phyloP scores from a whole-genome alignment of 2,113 vertebrate genomes.

The Ailurus styani region DNA sequence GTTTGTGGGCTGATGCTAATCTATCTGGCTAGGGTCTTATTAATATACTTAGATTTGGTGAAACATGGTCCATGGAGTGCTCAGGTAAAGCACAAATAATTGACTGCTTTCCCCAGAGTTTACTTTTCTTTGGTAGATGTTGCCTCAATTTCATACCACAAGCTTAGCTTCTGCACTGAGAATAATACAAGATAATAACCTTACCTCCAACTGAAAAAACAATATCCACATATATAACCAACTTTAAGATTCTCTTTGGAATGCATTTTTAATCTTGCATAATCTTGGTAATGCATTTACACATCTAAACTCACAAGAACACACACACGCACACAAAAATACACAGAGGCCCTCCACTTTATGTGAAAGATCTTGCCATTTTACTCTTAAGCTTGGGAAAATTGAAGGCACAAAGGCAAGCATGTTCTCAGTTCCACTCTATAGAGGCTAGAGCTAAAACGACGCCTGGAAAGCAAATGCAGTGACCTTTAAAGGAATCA shows the following conservation, averaged over 20 bases:
- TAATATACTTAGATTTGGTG: not conserved
- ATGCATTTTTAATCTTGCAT: no score
- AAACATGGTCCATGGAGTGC: not conserved
- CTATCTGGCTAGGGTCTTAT: not conserved
- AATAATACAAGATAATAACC: not conserved
- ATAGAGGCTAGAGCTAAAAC: slow-evolving; percentile 77
- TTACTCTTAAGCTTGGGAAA: slow-evolving; percentile 71
- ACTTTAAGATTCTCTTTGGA: not conserved
- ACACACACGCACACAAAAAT: not conserved
- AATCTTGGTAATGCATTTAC: not conserved
- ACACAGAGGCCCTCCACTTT: not conserved
- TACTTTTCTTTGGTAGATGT: not conserved
- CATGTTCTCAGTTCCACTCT: slow-evolving; percentile 70
- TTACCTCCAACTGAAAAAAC: not conserved
- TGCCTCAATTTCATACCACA: not conserved
- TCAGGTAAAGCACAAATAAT: not conserved
- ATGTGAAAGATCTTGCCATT: slow-evolving; percentile 62
- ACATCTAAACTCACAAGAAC: not conserved
- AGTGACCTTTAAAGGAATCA: slow-evolving; percentile 87
- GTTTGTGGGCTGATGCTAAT: not conserved
- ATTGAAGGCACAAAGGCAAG: slow-evolving; percentile 71
- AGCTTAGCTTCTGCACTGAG: not conserved
- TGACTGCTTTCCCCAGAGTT: not conserved
- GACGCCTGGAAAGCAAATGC: slow-evolving; percentile 82
- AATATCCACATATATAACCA: not conserved